Evolutionary conservation across 2,888 invertebrate genomes (phyloP), one percentile per base, ranked within the genome.

Genomic region (Hyposoter dolosus): DNA sequence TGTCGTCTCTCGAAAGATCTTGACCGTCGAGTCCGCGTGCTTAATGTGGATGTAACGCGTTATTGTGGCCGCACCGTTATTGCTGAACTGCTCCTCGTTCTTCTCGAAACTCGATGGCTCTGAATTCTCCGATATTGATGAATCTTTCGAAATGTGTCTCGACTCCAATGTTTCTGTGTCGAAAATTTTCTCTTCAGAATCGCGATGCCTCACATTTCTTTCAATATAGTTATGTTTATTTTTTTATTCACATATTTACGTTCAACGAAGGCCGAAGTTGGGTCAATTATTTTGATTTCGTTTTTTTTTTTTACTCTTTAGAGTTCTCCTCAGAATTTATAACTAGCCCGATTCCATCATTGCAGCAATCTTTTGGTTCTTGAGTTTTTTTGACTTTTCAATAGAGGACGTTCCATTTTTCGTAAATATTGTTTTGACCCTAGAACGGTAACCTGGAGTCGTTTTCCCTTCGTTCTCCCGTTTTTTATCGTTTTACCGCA

Each of bases 1-100:
- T 53, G 94, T 94, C 60, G 94, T 94, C 87, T 94, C 94, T 19
- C 94, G 94, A 84, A 94, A 94, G 79, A 94, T 94, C 89, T 94
- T 94, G 69, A 94, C 93, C 81, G 94, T 92, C 35, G 94, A 93
- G 82, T 94, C 94, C 43, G 94, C 93, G 86, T 94, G 94, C 87
- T 93, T 94, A 81, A 94, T 93, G 88, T 94, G 94, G 85, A 94
- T 94, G 89, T 94, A 94, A 76, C 94, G 93, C 45, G 94, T 94
- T 86, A 94, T 93, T 81, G 94, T 93, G 3, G 93, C 92, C 69
- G 92, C 89, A 86, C 93, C 92, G 84, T 92, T 92, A 88, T 91
- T 90, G 89, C 90, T 90, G 76, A 79, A 68, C 79, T 40, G 40
- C 40, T 90, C 89, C 81, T 87, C 85, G 40, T 86, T 87, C 69